phyloP scores from a whole-genome alignment of 2,888 invertebrate genomes.

The Volucella inflata region DNA sequence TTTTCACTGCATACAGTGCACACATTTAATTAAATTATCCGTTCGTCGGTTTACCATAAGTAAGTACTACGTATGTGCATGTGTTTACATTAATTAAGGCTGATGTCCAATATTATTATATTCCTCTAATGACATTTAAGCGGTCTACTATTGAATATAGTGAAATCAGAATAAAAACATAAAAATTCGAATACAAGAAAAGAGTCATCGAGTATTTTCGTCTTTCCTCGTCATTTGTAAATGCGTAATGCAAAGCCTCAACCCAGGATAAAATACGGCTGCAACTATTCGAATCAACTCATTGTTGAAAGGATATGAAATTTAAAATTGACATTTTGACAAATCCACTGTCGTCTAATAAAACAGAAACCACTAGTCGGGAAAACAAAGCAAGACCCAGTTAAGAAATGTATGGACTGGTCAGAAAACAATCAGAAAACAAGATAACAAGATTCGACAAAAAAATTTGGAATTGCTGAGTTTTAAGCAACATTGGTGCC shows the following conservation, averaged over 20 bases:
- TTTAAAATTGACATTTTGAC: neutral
- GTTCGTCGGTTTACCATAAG: slow-evolving; percentile 2
- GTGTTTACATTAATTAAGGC: slow-evolving; percentile 20
- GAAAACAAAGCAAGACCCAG: no score
- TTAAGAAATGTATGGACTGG: no score
- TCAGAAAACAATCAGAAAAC: no score
- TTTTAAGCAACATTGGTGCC: no score
- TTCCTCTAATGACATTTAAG: neutral
- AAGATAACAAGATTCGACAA: no score
- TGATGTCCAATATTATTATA: neutral
- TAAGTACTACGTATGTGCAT: slow-evolving; percentile 20
- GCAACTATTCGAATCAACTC: neutral
- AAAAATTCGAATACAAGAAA: neutral
- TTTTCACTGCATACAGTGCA: slow-evolving; percentile 12
- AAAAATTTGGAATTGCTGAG: no score
- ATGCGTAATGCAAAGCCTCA: neutral
- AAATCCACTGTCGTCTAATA: neutral
- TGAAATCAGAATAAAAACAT: slow-evolving; percentile 3
- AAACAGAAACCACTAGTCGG: no score
- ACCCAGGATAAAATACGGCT: slow-evolving; percentile 20
- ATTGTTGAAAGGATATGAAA: neutral
- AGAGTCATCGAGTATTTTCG: slow-evolving; percentile 17
- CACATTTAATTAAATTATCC: slow-evolving; percentile 54
- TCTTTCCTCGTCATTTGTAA: neutral
- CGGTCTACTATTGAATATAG: neutral